Conservation (phyloP, 2,797 vertebrate species). For the Diplodus puntazzo region DNA sequence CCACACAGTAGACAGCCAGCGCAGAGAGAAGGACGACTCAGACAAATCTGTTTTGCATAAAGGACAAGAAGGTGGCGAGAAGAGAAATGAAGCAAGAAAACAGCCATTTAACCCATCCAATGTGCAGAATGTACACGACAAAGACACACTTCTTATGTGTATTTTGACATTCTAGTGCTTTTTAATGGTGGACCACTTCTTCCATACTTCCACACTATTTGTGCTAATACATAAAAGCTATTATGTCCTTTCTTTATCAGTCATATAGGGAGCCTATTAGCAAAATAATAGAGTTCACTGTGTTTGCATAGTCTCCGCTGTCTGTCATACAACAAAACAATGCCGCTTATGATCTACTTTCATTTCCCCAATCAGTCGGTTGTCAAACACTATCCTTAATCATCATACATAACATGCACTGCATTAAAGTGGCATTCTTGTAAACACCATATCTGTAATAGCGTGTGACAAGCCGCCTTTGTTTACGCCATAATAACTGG, state of each 20-base stretch:
- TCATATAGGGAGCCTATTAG: conserved; percentile 46
- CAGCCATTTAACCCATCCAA: conserved; percentile 22
- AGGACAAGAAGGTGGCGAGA: conserved; percentile 50
- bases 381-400: conserved; percentile 80
- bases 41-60: conserved; percentile 72
- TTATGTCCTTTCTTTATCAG: conserved; percentile 40
- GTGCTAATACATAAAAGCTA: conserved; percentile 38
- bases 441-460: conserved; percentile 83
- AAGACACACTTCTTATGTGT: conserved; percentile 11
- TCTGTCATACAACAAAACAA: conserved; percentile 61
- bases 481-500: conserved; percentile 86
- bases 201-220: conserved; percentile 4
- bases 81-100: conserved; percentile 43
- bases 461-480: conserved; percentile 81
- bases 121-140: conserved; percentile 25
- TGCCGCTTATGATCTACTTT: conserved; percentile 68
- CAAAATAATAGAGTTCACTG: conserved; percentile 51
- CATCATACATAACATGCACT: conserved; percentile 72
- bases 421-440: conserved; percentile 82
- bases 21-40: conserved; percentile 48
- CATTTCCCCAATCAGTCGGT: conserved; percentile 67
- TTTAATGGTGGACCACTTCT: conserved; percentile 8
- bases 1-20: conserved; percentile 54
- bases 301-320: conserved; percentile 42
- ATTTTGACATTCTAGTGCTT: conserved; percentile 15